A percentile compares a stretch with the other conserved stretches of the same genome.
phyloP scores from a whole-genome alignment of 2,888 invertebrate genomes.

The Drosophila monieri region DNA sequence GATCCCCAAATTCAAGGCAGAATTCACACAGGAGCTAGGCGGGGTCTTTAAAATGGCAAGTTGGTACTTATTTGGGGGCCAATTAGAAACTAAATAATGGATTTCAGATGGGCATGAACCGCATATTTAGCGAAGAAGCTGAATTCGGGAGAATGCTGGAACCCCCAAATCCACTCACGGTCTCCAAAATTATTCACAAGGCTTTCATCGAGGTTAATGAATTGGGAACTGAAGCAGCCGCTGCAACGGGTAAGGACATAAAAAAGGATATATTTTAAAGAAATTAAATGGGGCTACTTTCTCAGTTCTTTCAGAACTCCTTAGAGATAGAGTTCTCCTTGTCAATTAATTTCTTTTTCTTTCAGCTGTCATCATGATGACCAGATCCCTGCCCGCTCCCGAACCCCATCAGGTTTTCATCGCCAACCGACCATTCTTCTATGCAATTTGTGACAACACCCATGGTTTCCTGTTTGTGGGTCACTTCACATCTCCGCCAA shows the following conservation, averaged over 20 bases:
- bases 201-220: slow-evolving; percentile 94
- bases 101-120: slow-evolving; percentile 87
- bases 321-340: too few relatives aligned
- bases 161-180: slow-evolving; percentile 80
- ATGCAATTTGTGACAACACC: slow-evolving; percentile 16
- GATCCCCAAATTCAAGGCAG: slow-evolving; percentile 89
- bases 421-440: slow-evolving; percentile 36
- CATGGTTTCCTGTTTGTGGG: slow-evolving; percentile 25
- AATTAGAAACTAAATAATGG: neutral
- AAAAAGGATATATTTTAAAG: neutral
- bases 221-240: slow-evolving; percentile 93
- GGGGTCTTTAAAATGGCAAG: slow-evolving; percentile 25
- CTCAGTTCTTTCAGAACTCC: too few relatives aligned
- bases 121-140: slow-evolving; percentile 86
- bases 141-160: slow-evolving; percentile 87
- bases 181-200: slow-evolving; percentile 91
- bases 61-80: neutral
- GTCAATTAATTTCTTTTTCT: too few relatives aligned
- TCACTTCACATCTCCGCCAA: neutral
- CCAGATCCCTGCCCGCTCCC: neutral
- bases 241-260: slow-evolving; percentile 86
- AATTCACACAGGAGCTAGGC: slow-evolving; percentile 51
- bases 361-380: rapidly evolving
- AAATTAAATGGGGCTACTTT: neutral
- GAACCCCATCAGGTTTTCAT: slow-evolving; percentile 28